These are phyloP conservation scores for Meriones unguiculatus DNA, from an alignment of 2,113 vertebrate genomes.

Conservation along the genomic window DNA sequence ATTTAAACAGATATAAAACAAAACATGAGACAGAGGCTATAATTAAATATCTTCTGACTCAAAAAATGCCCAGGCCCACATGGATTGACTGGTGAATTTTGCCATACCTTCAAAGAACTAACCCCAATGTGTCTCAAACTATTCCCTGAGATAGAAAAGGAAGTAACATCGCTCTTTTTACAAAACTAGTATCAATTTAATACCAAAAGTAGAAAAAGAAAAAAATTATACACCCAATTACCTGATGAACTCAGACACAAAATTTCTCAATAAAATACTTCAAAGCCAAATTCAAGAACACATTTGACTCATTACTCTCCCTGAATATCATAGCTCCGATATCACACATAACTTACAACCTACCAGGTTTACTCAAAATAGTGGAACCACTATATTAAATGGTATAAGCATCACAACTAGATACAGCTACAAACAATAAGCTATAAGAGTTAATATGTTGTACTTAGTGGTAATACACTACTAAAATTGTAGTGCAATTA, in stretches of 20 bases:
- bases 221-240: not conserved
- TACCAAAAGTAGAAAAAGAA: not conserved
- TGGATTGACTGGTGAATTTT: not conserved
- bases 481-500: not conserved
- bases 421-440: not conserved
- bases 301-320: not conserved
- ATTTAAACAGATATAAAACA: not conserved
- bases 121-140: too few species aligned
- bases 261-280: not conserved
- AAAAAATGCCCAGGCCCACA: not conserved
- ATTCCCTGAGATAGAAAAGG: not conserved
- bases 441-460: not conserved
- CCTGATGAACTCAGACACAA: not conserved
- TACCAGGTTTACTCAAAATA: not conserved
- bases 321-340: not conserved
- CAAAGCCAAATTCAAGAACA: not conserved
- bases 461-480: not conserved
- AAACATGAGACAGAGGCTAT: too few species aligned
- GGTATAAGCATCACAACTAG: not conserved
- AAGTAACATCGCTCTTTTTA: not conserved
- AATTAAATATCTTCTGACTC: not conserved
- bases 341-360: not conserved
- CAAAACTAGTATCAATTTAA: not conserved
- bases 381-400: not conserved
- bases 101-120: not conserved